Percentiles rank a stretch among this genome's conserved stretches.
Evolutionary conservation across 2,113 vertebrate species (phyloP).

Genomic region (Myrmophylax atrothorax): DNA sequence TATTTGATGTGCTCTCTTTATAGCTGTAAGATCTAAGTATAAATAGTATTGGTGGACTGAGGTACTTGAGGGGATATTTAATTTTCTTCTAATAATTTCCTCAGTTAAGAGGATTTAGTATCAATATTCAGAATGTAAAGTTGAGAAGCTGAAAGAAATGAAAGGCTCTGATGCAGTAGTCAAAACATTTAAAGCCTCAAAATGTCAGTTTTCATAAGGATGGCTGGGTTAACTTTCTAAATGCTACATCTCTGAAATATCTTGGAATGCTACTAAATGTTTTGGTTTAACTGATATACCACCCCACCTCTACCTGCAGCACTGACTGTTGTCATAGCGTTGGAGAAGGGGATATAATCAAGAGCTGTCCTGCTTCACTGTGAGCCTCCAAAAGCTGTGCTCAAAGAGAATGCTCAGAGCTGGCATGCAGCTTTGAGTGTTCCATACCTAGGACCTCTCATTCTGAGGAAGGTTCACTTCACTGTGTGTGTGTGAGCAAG

Average conservation of each 20-base stretch:
- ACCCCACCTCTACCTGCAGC: neutral
- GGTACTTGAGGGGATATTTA: neutral
- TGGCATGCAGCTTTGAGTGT: neutral
- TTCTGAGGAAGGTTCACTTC: neutral
- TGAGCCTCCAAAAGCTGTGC: neutral
- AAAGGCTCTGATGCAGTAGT: neutral
- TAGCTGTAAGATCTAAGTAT: neutral
- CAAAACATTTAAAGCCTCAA: neutral
- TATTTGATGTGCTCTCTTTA: neutral
- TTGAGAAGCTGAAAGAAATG: neutral
- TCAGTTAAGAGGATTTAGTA: neutral
- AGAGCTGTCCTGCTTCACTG: neutral
- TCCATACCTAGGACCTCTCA: neutral
- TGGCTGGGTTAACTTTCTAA: neutral
- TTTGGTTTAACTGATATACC: neutral
- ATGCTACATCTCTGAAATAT: neutral
- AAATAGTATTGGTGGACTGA: neutral
- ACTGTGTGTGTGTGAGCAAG: neutral
- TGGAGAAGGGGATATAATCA: neutral
- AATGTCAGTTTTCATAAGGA: neutral
- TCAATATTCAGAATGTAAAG: neutral
- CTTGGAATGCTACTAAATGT: neutral
- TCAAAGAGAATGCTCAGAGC: neutral
- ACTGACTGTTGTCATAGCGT: neutral
- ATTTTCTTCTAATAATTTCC: neutral